phyloP scores from a whole-genome alignment of 2,797 vertebrate species.

The Ciconia nigra region DNA sequence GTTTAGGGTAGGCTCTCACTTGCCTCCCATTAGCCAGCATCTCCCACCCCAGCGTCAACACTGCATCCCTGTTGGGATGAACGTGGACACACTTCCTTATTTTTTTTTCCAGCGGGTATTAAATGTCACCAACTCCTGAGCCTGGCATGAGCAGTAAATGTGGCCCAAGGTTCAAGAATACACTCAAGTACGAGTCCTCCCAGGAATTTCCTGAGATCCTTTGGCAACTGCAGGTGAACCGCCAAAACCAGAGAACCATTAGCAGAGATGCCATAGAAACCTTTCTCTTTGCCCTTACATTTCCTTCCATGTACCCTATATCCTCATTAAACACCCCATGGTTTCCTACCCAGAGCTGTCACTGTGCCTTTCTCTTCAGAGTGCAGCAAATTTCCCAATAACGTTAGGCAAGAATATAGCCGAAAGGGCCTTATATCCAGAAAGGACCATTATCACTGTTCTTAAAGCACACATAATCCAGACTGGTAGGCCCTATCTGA shows the following conservation, averaged over 20 bases:
- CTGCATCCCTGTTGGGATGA: background rate
- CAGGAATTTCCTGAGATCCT: background rate
- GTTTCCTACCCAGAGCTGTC: background rate
- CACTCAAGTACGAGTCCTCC: fast-evolving
- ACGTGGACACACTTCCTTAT: background rate
- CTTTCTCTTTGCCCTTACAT: background rate
- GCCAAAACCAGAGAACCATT: background rate
- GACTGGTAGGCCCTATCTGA: background rate
- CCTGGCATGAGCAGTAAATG: background rate
- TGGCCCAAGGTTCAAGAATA: background rate
- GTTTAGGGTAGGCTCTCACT: background rate
- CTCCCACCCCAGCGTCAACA: background rate
- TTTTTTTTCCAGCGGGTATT: background rate
- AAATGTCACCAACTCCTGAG: background rate
- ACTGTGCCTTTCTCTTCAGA: background rate
- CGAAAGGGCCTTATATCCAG: background rate
- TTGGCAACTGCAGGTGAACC: background rate
- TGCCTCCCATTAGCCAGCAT: background rate
- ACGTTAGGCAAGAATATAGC: background rate
- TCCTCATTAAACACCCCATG: background rate
- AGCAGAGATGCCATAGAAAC: background rate
- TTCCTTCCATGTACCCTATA: background rate
- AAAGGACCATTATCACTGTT: background rate
- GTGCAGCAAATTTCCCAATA: background rate
- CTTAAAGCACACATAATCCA: background rate